phyloP scores from a whole-genome alignment of 2,888 invertebrate genomes.

The Drosophila subquinaria region DNA sequence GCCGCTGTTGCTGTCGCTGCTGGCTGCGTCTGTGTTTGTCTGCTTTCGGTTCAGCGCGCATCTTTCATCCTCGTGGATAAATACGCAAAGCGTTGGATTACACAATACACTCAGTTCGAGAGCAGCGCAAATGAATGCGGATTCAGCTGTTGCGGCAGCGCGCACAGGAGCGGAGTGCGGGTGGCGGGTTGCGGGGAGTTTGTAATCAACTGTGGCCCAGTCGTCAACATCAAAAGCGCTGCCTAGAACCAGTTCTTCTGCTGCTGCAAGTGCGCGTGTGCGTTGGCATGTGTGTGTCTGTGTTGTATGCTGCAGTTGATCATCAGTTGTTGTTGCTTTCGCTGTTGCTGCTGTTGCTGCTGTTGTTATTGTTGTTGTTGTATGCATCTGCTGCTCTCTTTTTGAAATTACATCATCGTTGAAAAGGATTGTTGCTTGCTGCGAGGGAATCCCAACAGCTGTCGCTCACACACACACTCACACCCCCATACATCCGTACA shows the following conservation, averaged over 20 bases:
- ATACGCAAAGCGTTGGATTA: constrained; percentile 77
- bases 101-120: constrained; percentile 64
- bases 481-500: constrained; percentile 3
- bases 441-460: constrained; percentile 76
- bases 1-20: constrained; percentile 18
- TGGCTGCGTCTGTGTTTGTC: constrained; percentile 62
- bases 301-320: constrained; percentile 46
- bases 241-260: constrained; percentile 53
- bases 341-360: constrained; percentile 6
- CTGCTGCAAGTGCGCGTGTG: constrained; percentile 19
- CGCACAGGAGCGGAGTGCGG: background rate
- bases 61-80: constrained; percentile 81
- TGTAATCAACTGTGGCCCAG: constrained; percentile 46
- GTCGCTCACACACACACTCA: constrained; percentile 48
- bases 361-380: constrained; percentile 16
- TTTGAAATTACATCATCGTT: constrained; percentile 73
- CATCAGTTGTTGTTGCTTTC: constrained; percentile 18
- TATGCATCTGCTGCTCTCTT: constrained; percentile 43
- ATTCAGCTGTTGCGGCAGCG: constrained; percentile 26
- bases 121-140: constrained; percentile 44
- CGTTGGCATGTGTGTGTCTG: constrained; percentile 3
- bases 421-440: constrained; percentile 69
- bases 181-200: background rate
- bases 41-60: constrained; percentile 77
- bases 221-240: constrained; percentile 32